phyloP scores from a whole-genome alignment of 2,113 vertebrate genomes.

The Sebastes schlegelii region DNA sequence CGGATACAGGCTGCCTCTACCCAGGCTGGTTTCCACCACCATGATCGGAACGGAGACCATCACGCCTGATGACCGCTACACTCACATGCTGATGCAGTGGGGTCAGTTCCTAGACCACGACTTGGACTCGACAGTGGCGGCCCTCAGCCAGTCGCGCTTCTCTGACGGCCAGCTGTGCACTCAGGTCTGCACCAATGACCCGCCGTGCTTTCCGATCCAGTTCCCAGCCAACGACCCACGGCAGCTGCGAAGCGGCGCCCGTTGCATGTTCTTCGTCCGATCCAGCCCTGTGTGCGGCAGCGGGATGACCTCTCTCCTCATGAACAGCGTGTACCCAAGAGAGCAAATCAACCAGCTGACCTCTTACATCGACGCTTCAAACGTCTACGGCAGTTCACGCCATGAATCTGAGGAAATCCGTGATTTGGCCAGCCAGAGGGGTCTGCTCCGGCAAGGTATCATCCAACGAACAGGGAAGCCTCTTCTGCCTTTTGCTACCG shows the following conservation, averaged over 20 bases:
- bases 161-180: constrained; percentile 95
- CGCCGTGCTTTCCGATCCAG: constrained; percentile 95
- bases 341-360: constrained; percentile 99
- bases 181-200: constrained; percentile 92
- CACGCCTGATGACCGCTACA: constrained; percentile 93
- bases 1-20: constrained; percentile 88
- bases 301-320: constrained; percentile 97
- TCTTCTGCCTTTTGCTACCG: constrained; percentile 93
- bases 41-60: constrained; percentile 93
- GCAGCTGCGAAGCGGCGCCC: constrained; percentile 86
- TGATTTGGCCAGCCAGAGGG: constrained; percentile 94
- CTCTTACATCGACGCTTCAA: constrained; percentile 95
- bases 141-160: constrained; percentile 96
- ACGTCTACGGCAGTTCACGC: constrained; percentile 94
- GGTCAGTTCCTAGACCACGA: constrained; percentile 99
- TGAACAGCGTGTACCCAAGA: constrained; percentile 97
- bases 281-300: constrained; percentile 98
- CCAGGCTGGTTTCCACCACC: constrained; percentile 92
- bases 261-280: constrained; percentile 99
- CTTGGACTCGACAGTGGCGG: constrained; percentile 93
- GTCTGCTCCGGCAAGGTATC: constrained; percentile 94
- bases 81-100: constrained; percentile 99
- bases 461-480: constrained; percentile 96
- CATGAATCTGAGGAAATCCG: constrained; percentile 93
- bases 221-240: constrained; percentile 91